Evolutionary conservation across 30 jellyfish, hydroid and myxozoan genomes (phyloP).

Genomic region (Aurelia sp.): DNA sequence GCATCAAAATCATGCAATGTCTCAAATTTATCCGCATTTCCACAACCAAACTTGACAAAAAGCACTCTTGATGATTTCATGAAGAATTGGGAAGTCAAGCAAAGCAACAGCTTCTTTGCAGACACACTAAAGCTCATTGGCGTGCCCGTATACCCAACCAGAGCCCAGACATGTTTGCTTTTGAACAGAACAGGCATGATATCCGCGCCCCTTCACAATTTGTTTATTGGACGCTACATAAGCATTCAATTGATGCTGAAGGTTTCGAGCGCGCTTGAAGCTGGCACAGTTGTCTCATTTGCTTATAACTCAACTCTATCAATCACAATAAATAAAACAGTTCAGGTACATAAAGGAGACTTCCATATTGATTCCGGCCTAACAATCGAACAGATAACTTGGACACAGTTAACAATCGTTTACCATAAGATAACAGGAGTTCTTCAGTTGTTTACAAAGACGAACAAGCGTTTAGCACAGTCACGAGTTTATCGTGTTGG

Average conservation of each 20-base stretch:
- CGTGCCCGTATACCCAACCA: slow-evolving; percentile 29
- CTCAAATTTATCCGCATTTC: slow-evolving; percentile 19
- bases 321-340: slow-evolving; percentile 22
- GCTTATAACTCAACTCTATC: slow-evolving; percentile 41
- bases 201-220: slow-evolving; percentile 20
- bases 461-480: slow-evolving; percentile 13
- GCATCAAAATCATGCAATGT: background rate
- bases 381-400: background rate
- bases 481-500: slow-evolving; percentile 44
- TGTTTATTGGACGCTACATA: slow-evolving; percentile 12
- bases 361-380: slow-evolving; percentile 46
- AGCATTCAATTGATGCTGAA: slow-evolving; percentile 61
- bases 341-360: slow-evolving; percentile 25
- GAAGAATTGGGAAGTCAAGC: slow-evolving; percentile 13
- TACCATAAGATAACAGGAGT: slow-evolving; percentile 58
- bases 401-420: slow-evolving; percentile 70
- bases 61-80: background rate
- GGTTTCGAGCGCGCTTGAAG: slow-evolving; percentile 4
- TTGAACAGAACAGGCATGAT: slow-evolving; percentile 50
- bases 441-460: slow-evolving; percentile 43
- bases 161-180: slow-evolving; percentile 47
- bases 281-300: slow-evolving; percentile 59
- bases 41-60: background rate
- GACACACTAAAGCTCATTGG: slow-evolving; percentile 1
- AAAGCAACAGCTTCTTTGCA: slow-evolving; percentile 33